A percentile compares a stretch with the other conserved stretches of the same genome.
Evolutionary conservation across 2,797 vertebrate genomes (phyloP).

Genomic region (Sarcoramphus papa): DNA sequence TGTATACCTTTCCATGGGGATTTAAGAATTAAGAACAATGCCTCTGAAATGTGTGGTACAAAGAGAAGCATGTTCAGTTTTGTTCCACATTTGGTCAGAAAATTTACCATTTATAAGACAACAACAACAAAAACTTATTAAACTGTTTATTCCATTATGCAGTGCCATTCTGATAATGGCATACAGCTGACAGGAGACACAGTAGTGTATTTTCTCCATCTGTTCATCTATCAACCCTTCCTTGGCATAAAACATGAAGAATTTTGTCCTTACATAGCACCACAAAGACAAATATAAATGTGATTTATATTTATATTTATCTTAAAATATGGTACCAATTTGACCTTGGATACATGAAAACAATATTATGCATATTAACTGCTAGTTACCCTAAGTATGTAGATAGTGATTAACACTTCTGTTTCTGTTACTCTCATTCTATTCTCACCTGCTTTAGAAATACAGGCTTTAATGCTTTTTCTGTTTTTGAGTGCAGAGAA

Average conservation of each 20-base stretch:
- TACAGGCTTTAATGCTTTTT: background rate
- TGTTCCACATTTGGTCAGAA: background rate
- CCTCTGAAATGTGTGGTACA: background rate
- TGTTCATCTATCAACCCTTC: slow-evolving; percentile 41
- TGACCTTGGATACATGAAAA: background rate
- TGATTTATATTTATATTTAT: background rate
- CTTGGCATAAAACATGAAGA: background rate
- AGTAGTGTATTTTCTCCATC: slow-evolving; percentile 25
- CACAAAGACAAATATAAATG: background rate
- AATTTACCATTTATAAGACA: background rate
- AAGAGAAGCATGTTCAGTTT: background rate
- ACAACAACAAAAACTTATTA: background rate
- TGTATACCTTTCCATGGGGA: background rate
- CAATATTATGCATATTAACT: background rate
- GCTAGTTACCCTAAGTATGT: background rate
- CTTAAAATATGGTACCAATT: background rate
- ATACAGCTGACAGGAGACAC: slow-evolving; percentile 5
- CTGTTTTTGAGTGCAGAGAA: background rate
- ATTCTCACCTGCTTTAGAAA: background rate
- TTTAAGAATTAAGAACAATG: background rate
- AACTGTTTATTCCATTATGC: background rate
- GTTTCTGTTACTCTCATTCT: background rate
- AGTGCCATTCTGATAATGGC: background rate
- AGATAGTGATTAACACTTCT: background rate
- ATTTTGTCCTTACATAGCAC: background rate